Evolutionary conservation across 2,113 vertebrate species (phyloP).

Genomic region (Ochotona curzoniae): DNA sequence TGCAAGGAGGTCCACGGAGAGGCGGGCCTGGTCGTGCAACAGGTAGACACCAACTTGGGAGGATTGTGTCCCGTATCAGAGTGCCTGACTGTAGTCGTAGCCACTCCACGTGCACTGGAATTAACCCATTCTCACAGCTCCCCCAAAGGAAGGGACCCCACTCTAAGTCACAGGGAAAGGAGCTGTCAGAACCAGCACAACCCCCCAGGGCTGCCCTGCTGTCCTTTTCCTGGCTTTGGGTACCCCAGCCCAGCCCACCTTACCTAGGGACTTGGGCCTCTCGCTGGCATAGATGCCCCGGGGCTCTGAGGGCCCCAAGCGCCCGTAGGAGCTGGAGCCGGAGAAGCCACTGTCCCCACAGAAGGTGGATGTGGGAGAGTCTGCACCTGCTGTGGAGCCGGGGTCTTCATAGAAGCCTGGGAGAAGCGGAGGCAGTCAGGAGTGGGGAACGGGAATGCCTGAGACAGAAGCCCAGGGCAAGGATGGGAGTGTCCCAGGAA

Average conservation of each 20-base stretch:
- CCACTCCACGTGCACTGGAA: background rate
- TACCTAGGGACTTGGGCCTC: conserved; percentile 93
- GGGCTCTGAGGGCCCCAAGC: conserved; percentile 80
- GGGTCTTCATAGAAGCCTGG: conserved; percentile 90
- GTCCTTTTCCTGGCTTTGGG: background rate
- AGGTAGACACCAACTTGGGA: too few species aligned
- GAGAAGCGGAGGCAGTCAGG: background rate
- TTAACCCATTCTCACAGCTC: background rate
- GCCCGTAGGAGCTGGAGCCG: conserved; percentile 81
- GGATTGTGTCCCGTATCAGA: too few species aligned
- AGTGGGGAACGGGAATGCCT: background rate
- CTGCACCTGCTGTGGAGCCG: conserved; percentile 86
- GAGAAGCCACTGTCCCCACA: conserved; percentile 85
- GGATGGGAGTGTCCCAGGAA: background rate
- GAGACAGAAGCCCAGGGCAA: background rate
- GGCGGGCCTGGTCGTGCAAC: too few species aligned
- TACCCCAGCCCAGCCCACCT: conserved; percentile 69
- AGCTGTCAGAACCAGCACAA: background rate
- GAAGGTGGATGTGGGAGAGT: conserved; percentile 84
- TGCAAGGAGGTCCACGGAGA: too few species aligned
- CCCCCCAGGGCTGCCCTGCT: background rate
- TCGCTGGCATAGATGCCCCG: conserved; percentile 86
- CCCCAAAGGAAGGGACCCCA: background rate
- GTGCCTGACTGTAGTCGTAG: too few species aligned
- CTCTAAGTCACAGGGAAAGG: background rate